phyloP scores from a whole-genome alignment of 2,113 vertebrate species.

The Aegithalos caudatus region DNA sequence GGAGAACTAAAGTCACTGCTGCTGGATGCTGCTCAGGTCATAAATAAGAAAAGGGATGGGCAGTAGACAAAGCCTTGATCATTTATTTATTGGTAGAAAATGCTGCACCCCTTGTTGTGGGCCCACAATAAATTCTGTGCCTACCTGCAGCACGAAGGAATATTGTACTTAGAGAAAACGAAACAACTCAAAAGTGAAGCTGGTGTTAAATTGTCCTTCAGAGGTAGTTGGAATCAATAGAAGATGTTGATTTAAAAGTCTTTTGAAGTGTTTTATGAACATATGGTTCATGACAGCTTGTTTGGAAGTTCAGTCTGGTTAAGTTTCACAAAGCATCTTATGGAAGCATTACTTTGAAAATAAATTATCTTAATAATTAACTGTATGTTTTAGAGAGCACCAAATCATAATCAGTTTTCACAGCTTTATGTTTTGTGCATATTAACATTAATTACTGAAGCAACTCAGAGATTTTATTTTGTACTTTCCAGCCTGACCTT shows the following conservation, averaged over 20 bases:
- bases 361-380: background rate
- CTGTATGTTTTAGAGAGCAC: background rate
- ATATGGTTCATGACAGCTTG: background rate
- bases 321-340: background rate
- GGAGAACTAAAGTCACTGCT: background rate
- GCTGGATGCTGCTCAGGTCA: background rate
- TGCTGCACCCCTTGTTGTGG: background rate
- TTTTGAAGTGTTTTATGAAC: background rate
- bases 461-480: background rate
- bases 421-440: background rate
- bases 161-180: background rate
- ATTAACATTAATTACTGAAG: background rate
- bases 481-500: background rate
- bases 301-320: background rate
- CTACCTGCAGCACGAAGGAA: background rate
- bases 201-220: background rate
- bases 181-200: background rate
- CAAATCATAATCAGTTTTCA: background rate
- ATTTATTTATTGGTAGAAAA: background rate
- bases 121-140: background rate
- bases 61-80: background rate
- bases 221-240: background rate
- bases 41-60: background rate
- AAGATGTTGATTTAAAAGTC: background rate
- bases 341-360: background rate